Base-by-base conservation (phyloP, 2,113 vertebrate genomes). In the Eupsittula cactorum region DNA sequence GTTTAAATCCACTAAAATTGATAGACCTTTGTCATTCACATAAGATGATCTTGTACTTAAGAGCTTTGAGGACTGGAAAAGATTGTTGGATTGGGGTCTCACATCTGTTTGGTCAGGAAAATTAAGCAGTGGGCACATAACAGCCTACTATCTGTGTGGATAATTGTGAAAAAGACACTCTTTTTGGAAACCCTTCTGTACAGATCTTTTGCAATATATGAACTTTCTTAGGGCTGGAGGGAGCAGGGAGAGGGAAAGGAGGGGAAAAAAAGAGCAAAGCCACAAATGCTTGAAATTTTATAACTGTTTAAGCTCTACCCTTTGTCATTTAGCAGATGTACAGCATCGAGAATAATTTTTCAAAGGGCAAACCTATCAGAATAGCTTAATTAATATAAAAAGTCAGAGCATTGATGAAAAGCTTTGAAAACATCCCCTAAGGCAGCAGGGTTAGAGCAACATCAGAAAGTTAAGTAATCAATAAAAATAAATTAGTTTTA, bases 401-500 rank as follows among this genome's bases (percentile, higher is more conserved):
- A 86, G 50, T 90, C 63, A 50, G 86, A 88, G 70, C 82, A 80
- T 5, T 47, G 33, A 75, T 93, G 69, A 52, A 78, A 94, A 63
- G 81, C 44, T 68, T 90, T 84, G 77, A 70, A 92, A 94, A 84
- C 52, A 46, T 93, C 93, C 92, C 93, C 80, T 86, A 46, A 74
- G 93, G 82, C 80, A 41, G 10, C 44, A 84, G 29, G 24, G 27
- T 75, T 83, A 78, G 52, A 88, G 31, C 60, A 92, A 50, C 50
- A 88, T 47, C 60, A 84, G 49, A 83, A 90, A 86, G 52, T 75
- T 94, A 92, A 91, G 52, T 85, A 94, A 96, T 97, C 88, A 1
- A 93, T 96, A 93, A 88, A 83, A 96, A 90, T 60, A 94, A 93
- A 94, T 70, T 70, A 71, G 62, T 91, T 96, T 80, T 87, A 92